A percentile compares a stretch with the other conserved stretches of the same genome.
These are phyloP conservation scores for Gerris lacustris DNA, from an alignment of 2,888 invertebrate genomes.

Conservation along the genomic window DNA sequence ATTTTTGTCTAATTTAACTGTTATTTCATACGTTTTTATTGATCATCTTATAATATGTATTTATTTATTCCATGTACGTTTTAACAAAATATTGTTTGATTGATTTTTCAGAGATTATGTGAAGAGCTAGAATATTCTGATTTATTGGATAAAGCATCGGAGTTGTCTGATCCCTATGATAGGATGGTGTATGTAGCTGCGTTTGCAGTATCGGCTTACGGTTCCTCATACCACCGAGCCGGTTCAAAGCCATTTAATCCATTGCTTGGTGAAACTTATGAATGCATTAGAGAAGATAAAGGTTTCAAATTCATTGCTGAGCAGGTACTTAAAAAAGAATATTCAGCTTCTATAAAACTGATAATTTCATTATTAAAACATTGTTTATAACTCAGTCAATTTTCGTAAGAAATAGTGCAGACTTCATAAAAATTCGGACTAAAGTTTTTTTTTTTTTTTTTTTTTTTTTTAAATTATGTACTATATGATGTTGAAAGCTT, in stretches of 20 bases:
- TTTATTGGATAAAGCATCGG: constrained; percentile 60
- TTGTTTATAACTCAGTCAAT: no score
- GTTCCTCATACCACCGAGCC: constrained; percentile 56
- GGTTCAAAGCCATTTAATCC: constrained; percentile 80
- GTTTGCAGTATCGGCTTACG: constrained; percentile 70
- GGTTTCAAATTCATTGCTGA: constrained; percentile 68
- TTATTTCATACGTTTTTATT: background rate
- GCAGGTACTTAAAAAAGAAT: constrained; percentile 44
- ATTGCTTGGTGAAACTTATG: constrained; percentile 68
- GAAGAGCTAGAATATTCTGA: constrained; percentile 76
- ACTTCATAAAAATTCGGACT: no score
- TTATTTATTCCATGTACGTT: background rate
- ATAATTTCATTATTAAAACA: no score
- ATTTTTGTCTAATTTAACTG: background rate
- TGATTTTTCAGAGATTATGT: constrained; percentile 49
- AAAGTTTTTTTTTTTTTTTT: no score
- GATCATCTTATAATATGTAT: background rate
- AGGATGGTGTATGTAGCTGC: constrained; percentile 65
- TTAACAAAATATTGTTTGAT: no score
- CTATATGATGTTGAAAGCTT: no score
- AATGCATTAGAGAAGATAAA: constrained; percentile 62
- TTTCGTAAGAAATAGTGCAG: no score
- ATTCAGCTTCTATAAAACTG: no score
- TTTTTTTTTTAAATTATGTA: no score
- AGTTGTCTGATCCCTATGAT: constrained; percentile 51